Evolutionary conservation across 2,113 vertebrate genomes (phyloP), one percentile per base, ranked within the genome.

Genomic region (Phoxinus phoxinus): DNA sequence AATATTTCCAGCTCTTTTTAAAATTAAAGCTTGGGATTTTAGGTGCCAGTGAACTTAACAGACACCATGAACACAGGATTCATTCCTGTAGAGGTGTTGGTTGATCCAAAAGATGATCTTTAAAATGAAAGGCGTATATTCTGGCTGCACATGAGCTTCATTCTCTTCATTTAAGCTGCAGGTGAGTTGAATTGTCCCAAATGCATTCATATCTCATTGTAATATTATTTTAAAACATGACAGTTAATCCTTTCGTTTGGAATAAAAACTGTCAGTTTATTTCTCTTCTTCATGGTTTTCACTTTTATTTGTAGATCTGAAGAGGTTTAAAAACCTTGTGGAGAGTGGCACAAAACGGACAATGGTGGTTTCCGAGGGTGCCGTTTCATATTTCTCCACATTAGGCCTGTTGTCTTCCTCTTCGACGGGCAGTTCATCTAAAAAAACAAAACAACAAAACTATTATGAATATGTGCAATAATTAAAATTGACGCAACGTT

Each of bases 321-420:
- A n/a, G 67, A 90, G 88, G 48, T 90, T 91, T 41, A 85, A 85
- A 71, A 94, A 77, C 72, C 91, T 84, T 0, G 91, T 90, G 23
- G 46, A 89, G 87, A 91, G 93, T 0, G 94, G 94, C 44, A 95
- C 90, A 85, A 92, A 93, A 83, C 94, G 94, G 48, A 86, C 1
- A 2, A 93, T 56, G 46, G 83, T 27, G 0, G 88, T 85, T 56
- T 56, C 89, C 23, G 1, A 1, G 87, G 90, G 69, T 25, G 59
- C 0, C 0, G 87, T 89, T 59, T 71, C 0, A 48, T 83, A n/a
- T 71, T 73, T 8, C 48, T 90, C 81, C 8, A 78, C 69, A 48
- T 89, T 59, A 10, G 83, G 25, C 6, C 15, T 27, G 1, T 5
- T 76, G 7, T 56, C 53, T 65, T 25, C 81, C 2, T 91, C 86